These are phyloP conservation scores for Coreoperca whiteheadi DNA, from an alignment of 2,113 vertebrate genomes.

Conservation along the genomic window DNA sequence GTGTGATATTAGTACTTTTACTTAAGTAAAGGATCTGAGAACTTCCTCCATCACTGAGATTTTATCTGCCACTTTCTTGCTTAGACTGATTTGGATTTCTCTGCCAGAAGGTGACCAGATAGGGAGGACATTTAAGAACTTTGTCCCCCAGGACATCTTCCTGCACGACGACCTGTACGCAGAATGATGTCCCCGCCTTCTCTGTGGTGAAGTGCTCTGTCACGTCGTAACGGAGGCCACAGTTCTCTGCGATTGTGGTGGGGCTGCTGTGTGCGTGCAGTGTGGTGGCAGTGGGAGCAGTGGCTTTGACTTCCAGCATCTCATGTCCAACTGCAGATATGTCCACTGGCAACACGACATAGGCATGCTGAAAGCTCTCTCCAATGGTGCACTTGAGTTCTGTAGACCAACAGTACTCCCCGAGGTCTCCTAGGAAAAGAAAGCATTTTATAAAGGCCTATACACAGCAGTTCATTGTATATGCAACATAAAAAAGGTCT, in stretches of 20 bases:
- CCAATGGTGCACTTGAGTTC: slow-evolving; percentile 67
- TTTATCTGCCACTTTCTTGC: slow-evolving; percentile 52
- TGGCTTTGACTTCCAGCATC: slow-evolving; percentile 58
- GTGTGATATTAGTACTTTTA: not conserved
- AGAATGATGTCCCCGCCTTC: slow-evolving; percentile 52
- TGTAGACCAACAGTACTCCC: slow-evolving; percentile 81
- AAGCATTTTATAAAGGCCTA: not conserved
- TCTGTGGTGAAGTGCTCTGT: slow-evolving; percentile 56
- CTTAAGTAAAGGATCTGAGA: not conserved
- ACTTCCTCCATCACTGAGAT: not conserved
- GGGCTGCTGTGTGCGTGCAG: slow-evolving; percentile 51
- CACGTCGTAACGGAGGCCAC: slow-evolving; percentile 81
- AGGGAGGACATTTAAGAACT: slow-evolving; percentile 75
- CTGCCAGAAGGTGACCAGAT: slow-evolving; percentile 79
- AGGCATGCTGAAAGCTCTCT: slow-evolving; percentile 73
- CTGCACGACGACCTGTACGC: slow-evolving; percentile 62
- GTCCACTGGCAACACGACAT: slow-evolving; percentile 77
- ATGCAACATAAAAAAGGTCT: not conserved
- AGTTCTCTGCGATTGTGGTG: slow-evolving; percentile 64
- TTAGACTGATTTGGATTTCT: slow-evolving; percentile 52
- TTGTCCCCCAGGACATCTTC: slow-evolving; percentile 34
- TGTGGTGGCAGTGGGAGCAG: not conserved
- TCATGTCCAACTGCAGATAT: slow-evolving; percentile 3
- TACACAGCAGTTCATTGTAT: not conserved
- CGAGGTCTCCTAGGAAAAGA: slow-evolving; percentile 68